Evolutionary conservation across 2,113 vertebrate species (phyloP), one percentile per base, ranked within the genome.

Genomic region (Meles meles): DNA sequence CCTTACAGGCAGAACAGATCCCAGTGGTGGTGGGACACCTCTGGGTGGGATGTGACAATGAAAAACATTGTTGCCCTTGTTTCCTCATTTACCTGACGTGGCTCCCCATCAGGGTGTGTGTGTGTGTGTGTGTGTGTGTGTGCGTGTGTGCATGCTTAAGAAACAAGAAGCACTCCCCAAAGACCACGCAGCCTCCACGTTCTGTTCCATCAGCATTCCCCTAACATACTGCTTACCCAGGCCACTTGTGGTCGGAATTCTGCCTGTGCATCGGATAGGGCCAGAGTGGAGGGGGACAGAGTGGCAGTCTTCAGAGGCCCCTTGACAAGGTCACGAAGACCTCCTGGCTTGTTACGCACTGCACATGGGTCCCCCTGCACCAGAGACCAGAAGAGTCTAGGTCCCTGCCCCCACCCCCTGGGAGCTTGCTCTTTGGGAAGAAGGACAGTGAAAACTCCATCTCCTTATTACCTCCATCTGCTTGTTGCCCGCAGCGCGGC

Each of bases 201-300:
- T 94, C 93, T 94, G 90, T 82, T 72, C 88, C 34, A 47, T 96
- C 94, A 93, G 96, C 15, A 5, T 92, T 95, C 76, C 76, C 85
- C 52, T 80, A 94, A 72, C 71, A 90, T 39, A 91, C 0, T 95
- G 96, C 91, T 97, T 86, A 88, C 57, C 88, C 93, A 97, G 95
- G 97, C 93, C 18, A 17, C 76, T 97, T 57, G 44, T 5, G 14
- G 97, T 94, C 84, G 72, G 96, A 74, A n/a, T 81, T 20, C 86
- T 27, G n/a, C 88, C 39, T 27, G 31, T 0, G 21, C 44, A 21
- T 67, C 91, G 61, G 85, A 94, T 0, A 11, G 86, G 87, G 82
- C 90, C 90, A 80, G 5, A 42, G 65, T 1, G 5, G 77, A 77
- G 23, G 13, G 65, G 90, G 49, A 49, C 27, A 47, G 93, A 84